A percentile compares a stretch with the other conserved stretches of the same genome.
Conservation (phyloP, 2,113 vertebrate genomes). For the Rhinoderma darwinii region DNA sequence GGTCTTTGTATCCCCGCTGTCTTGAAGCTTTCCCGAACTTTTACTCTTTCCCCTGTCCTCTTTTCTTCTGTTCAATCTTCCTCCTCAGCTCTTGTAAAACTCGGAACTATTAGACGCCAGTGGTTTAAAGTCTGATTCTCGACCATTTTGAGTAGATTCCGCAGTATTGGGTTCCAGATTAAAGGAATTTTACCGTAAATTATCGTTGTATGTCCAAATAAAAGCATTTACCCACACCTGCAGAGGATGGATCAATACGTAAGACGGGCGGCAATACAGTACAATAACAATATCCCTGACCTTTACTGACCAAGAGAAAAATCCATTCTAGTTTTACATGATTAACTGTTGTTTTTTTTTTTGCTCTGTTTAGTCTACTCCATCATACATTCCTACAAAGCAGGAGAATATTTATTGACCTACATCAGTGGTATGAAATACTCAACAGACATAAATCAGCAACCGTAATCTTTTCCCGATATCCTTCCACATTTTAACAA, state of each 20-base stretch:
- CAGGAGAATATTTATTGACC: no score
- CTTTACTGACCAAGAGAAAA: not conserved
- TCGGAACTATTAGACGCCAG: not conserved
- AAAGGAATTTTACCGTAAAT: slow-evolving; percentile 20
- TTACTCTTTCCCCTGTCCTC: not conserved
- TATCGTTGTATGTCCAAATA: slow-evolving; percentile 9
- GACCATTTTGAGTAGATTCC: not conserved
- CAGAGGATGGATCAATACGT: slow-evolving; percentile 21
- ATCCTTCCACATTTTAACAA: no score
- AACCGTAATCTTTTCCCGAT: no score
- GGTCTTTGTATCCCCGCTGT: no score
- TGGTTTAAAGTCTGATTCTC: slow-evolving; percentile 6
- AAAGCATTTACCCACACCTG: slow-evolving; percentile 21
- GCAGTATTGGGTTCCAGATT: slow-evolving; percentile 16
- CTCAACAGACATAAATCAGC: no score
- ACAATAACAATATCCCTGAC: not conserved
- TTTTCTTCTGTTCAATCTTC: not conserved
- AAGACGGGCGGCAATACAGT: not conserved
- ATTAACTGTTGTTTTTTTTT: not conserved
- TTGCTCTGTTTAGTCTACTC: not conserved
- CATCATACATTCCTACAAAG: not conserved
- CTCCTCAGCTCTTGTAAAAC: not conserved
- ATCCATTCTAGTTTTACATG: not conserved
- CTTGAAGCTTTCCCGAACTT: not conserved
- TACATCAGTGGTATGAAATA: not conserved